Percentiles rank a stretch among this genome's conserved stretches.
Evolutionary conservation across 1,140 invertebrate genomes (phyloP).

Genomic region (Hylaeus anthracinus): DNA sequence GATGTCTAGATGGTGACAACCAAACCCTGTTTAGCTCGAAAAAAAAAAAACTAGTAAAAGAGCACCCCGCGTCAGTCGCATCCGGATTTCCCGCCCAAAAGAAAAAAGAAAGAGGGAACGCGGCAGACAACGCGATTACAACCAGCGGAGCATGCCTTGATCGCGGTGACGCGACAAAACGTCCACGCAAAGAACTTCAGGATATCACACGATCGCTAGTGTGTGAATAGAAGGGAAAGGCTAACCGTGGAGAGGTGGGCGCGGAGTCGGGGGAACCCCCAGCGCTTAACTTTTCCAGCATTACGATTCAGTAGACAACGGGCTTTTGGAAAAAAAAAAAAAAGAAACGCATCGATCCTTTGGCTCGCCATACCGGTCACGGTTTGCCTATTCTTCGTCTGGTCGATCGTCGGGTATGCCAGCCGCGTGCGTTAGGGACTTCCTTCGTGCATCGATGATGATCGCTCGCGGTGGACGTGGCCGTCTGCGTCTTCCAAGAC

Average conservation of each 20-base stretch:
- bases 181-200: constrained; percentile 27
- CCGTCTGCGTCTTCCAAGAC: constrained; percentile 30
- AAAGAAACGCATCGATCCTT: constrained; percentile 20
- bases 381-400: constrained; percentile 18
- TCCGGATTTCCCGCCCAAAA: neutral
- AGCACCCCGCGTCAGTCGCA: neutral
- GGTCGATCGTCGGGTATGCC: constrained; percentile 44
- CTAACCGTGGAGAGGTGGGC: too few species aligned
- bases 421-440: constrained; percentile 44
- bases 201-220: constrained; percentile 10
- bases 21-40: too few species aligned
- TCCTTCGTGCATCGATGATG: constrained; percentile 57
- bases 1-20: too few species aligned
- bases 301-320: constrained; percentile 43
- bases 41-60: too few species aligned
- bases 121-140: constrained; percentile 17
- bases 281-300: constrained; percentile 36
- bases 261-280: neutral
- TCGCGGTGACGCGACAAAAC: constrained; percentile 23
- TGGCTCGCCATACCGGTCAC: constrained; percentile 13
- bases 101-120: neutral
- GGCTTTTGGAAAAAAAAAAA: constrained; percentile 33
- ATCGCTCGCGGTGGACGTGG: constrained; percentile 18
- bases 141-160: constrained; percentile 8
- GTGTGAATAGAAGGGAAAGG: neutral